These are phyloP conservation scores for Coreoperca whiteheadi DNA, from an alignment of 2,113 vertebrate species.

Conservation along the genomic window DNA sequence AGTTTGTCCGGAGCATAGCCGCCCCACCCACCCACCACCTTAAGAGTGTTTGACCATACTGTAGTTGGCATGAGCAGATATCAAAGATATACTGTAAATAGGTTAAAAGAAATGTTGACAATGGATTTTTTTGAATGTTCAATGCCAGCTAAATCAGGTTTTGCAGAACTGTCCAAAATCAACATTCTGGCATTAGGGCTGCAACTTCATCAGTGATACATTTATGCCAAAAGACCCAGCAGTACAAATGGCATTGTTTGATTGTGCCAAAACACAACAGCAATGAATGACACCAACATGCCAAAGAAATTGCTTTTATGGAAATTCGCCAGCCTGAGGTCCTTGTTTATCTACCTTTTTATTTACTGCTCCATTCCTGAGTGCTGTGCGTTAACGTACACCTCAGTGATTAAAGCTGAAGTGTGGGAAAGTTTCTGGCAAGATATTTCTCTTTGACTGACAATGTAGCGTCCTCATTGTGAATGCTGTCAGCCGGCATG, in stretches of 20 bases:
- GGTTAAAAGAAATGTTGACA: background rate
- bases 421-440: slow-evolving; percentile 27
- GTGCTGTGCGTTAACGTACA: slow-evolving; percentile 9
- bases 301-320: background rate
- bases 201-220: background rate
- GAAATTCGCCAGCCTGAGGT: background rate
- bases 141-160: background rate
- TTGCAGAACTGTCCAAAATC: background rate
- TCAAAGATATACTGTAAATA: no score
- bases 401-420: slow-evolving; percentile 49
- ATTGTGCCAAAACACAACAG: background rate
- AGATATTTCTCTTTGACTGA: slow-evolving; percentile 47
- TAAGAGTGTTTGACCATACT: background rate
- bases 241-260: no score
- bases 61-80: no score
- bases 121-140: background rate
- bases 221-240: no score
- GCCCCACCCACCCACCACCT: no score
- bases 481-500: slow-evolving; percentile 53
- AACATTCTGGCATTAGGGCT: background rate
- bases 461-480: slow-evolving; percentile 26
- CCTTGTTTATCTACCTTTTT: slow-evolving; percentile 7
- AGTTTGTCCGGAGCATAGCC: background rate
- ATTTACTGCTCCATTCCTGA: background rate
- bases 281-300: background rate